Evolutionary conservation across 2,888 invertebrate species (phyloP), one percentile per base, ranked within the genome.

Genomic region (Ormyrus rosae): DNA sequence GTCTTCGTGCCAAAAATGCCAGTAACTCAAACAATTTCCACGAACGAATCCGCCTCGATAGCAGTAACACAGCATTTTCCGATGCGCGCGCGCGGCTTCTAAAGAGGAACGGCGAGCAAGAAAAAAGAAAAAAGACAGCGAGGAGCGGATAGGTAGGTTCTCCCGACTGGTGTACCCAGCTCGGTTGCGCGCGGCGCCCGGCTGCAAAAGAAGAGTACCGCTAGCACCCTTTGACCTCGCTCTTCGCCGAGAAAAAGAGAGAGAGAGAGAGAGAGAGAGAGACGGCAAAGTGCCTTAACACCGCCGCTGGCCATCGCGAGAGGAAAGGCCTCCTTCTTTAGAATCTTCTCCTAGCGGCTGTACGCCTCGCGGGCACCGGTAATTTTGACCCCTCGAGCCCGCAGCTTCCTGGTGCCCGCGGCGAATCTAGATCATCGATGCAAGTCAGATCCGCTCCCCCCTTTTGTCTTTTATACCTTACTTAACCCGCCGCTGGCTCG

Each of bases 151-250:
- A 73, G 19, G 63, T 68, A 73, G 68, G 56, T 68, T 73, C 73
- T 63, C 78, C n/a, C 34, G 34, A 74, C 75, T 80, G 80, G 81
- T 81, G 4, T 34, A 63, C 34, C 34, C 46, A 45, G 61, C 72
- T 53, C 46, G 53, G 77, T 73, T 72, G 81, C 81, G 79, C 82
- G 83, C 60, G 34, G 34, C 34, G 61, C 19, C 56, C 65, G 58
- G 70, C 64, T 61, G 83, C 78, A 86, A 87, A 87, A 86, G 88
- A 89, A 88, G 34, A 75, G 88, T 90, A 90, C 90, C 90, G 90
- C 90, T 90, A 90, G 88, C 87, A 88, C 89, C 90, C 90, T 90
- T 86, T 90, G 90, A 90, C 90, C 90, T 55, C 90, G 85, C 88
- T 83, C 86, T 84, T 83, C 81, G 11, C 34, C 61, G 61, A 61